These are phyloP conservation scores for Setipinna tenuifilis DNA, from an alignment of 2,797 vertebrate species.

Conservation along the genomic window DNA sequence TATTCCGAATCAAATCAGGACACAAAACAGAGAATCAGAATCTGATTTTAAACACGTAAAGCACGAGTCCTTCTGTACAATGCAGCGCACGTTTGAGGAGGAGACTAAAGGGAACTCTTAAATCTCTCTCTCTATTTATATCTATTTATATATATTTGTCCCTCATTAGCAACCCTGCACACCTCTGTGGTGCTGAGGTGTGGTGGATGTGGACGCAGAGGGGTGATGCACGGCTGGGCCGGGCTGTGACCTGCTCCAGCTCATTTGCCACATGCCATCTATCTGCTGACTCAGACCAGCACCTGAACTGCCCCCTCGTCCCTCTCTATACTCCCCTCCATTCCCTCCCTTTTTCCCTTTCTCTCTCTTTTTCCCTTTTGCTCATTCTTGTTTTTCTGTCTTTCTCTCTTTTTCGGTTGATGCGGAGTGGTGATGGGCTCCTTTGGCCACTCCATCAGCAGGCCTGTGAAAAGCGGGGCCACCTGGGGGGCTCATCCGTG, in stretches of 20 bases:
- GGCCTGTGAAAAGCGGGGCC: not conserved
- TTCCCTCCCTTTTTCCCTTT: not conserved
- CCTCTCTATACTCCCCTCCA: not conserved
- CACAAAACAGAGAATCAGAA: not conserved
- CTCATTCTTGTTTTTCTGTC: not conserved
- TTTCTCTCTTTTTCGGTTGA: not conserved
- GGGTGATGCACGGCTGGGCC: not conserved
- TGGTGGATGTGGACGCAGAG: not conserved
- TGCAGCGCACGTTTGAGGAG: not conserved
- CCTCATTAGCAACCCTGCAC: not conserved
- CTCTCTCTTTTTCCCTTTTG: not conserved
- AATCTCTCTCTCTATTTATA: not conserved
- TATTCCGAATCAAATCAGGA: not conserved
- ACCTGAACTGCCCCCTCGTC: slow-evolving; percentile 49
- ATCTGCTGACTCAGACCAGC: slow-evolving; percentile 70
- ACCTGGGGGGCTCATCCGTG: slow-evolving; percentile 57
- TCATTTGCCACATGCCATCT: slow-evolving; percentile 55
- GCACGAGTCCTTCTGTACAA: not conserved
- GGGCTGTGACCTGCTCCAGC: slow-evolving; percentile 25
- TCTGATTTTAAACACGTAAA: not conserved
- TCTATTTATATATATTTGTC: not conserved
- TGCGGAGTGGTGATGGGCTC: slow-evolving; percentile 1
- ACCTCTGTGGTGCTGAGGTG: not conserved
- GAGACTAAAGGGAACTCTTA: not conserved
- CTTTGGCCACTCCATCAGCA: slow-evolving; percentile 30